Conservation (phyloP, 2,113 vertebrate genomes). For the Onychorhynchus coronatus region DNA sequence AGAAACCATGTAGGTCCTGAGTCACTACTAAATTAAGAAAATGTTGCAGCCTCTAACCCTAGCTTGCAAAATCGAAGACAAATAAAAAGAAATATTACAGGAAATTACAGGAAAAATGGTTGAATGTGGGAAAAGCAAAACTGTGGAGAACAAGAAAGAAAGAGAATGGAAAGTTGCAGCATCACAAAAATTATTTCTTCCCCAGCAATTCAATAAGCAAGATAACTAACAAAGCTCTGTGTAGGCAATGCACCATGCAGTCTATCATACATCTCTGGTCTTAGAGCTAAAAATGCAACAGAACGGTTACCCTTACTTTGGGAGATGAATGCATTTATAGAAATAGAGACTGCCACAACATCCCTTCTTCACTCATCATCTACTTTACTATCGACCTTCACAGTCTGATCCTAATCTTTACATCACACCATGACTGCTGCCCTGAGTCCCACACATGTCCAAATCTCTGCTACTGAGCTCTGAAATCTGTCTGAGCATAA, state of each 20-base stretch:
- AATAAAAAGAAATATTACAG: background rate
- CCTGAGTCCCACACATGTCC: background rate
- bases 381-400: background rate
- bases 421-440: background rate
- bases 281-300: background rate
- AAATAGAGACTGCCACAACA: background rate
- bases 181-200: background rate
- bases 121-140: background rate
- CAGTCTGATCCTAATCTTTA: background rate
- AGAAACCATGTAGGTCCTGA: background rate
- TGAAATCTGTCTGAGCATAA: background rate
- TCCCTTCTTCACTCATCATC: background rate
- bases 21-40: background rate
- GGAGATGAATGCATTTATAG: background rate
- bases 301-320: background rate
- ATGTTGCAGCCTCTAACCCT: background rate
- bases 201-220: background rate
- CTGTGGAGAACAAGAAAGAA: background rate
- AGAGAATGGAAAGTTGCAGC: background rate
- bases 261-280: background rate
- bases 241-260: background rate
- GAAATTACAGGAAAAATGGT: background rate
- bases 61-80: background rate
- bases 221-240: background rate
- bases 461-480: background rate